Base-by-base conservation (phyloP, 2,888 invertebrate species). In the Mystacides longicornis region DNA sequence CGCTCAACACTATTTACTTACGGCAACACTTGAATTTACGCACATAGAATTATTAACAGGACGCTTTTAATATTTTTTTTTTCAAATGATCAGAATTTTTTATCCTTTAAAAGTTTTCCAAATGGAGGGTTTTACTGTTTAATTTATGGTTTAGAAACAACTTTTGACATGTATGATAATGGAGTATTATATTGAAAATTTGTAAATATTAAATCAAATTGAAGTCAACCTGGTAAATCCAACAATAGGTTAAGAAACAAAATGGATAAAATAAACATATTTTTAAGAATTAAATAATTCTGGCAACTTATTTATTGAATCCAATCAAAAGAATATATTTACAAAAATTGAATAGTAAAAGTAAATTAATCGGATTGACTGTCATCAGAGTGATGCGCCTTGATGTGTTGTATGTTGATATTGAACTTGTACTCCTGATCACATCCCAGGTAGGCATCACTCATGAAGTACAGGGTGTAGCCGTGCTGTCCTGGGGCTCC, bases 381-480 rank as follows among this genome's bases (percentile, higher is more conserved):
- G 60, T 62, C 73, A 43, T 74, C 82, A 55, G 82, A 83, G 19
- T 45, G 23, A 11, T 31, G 20, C 23, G 50, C 49, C 4, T 47
- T 83, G 64, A 83, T 85, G 65, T 88, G 90, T 0, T 82, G 86
- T 4, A 94, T 90, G 62, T 87, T 86, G 14, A 93, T 87, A 0
- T 81, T 81, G 71, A 99, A 93, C 73, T 91, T 89, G 75, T 99
- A 99, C 74, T 99, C 99, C 73, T 99, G 99, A 79, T 99, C 99
- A 67, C 98, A 99, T 7, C 99, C 99, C 67, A 99, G 83, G 72
- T 99, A 99, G 0, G 97, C 91, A 72, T 99, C 99, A 65, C 95
- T 96, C 96, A 99, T 99, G 74, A 93, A 99, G 77, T 95, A 99
- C 51, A 99, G 75, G 0, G 93, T 93, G 73, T 96, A 98, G 14